phyloP scores from a whole-genome alignment of 2,888 invertebrate genomes.

The Galerucella calmariensis region DNA sequence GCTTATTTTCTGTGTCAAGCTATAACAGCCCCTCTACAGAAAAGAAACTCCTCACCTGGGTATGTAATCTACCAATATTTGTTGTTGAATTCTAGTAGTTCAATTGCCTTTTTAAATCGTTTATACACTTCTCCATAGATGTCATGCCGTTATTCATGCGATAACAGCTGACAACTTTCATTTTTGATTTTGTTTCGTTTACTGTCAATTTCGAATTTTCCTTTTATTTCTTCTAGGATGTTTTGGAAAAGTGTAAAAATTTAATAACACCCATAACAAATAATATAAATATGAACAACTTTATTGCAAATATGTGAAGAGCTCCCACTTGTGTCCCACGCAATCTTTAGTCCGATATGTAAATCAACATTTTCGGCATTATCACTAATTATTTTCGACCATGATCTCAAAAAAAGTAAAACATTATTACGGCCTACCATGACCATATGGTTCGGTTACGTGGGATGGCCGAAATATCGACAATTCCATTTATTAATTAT shows the following conservation, averaged over 20 bases:
- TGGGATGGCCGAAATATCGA: slow-evolving; percentile 2
- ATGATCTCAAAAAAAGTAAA: slow-evolving; percentile 29
- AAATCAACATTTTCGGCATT: slow-evolving; percentile 26
- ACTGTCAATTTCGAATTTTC: too few species aligned
- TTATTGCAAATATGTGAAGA: slow-evolving; percentile 10
- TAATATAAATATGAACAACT: neutral
- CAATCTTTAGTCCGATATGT: slow-evolving; percentile 3
- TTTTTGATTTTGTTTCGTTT: too few species aligned
- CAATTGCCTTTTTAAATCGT: too few species aligned
- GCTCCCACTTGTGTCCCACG: slow-evolving; percentile 23
- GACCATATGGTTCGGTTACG: slow-evolving; percentile 8
- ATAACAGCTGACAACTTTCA: too few species aligned
- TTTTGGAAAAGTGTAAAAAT: neutral
- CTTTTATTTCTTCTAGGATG: too few species aligned
- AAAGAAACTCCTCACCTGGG: too few species aligned
- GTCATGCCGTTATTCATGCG: too few species aligned
- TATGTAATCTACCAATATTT: too few species aligned
- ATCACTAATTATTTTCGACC: slow-evolving; percentile 26
- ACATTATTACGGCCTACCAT: neutral
- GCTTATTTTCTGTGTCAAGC: too few species aligned
- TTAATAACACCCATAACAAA: neutral
- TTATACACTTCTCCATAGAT: too few species aligned
- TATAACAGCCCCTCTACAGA: too few species aligned
- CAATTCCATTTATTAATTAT: slow-evolving; percentile 6
- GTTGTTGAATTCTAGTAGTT: too few species aligned